Conservation (phyloP, 2,113 vertebrate genomes). For the Pipa parva region DNA sequence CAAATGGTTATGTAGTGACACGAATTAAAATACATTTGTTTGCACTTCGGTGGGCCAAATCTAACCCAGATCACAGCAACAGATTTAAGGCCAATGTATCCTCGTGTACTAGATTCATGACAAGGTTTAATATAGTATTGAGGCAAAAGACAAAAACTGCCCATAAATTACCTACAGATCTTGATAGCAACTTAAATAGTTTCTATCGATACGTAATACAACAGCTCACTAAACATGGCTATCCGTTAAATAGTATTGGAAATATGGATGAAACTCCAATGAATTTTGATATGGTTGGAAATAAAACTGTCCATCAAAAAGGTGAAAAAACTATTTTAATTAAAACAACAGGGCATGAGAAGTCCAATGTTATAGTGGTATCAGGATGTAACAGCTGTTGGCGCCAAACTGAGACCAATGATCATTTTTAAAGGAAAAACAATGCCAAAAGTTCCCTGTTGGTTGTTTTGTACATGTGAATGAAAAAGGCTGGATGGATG, state of each 20-base stretch:
- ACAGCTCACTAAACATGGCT: background rate
- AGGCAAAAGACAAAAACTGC: background rate
- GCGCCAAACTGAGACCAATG: conserved; percentile 16
- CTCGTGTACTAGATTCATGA: background rate
- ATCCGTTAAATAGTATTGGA: background rate
- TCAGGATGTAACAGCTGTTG: background rate
- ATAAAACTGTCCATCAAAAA: conserved; percentile 18
- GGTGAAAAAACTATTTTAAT: background rate
- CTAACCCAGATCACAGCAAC: background rate
- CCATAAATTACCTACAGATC: background rate
- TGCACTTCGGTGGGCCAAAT: background rate
- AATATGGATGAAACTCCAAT: conserved; percentile 1
- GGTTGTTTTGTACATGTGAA: background rate
- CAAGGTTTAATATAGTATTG: background rate
- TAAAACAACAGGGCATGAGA: conserved; percentile 1
- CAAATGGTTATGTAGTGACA: conserved; percentile 5
- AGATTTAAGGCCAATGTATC: background rate
- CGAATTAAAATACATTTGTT: conserved; percentile 5
- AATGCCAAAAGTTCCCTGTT: conserved; percentile 3
- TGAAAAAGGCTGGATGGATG: background rate
- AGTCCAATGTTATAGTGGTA: conserved; percentile 16
- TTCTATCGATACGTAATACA: conserved; percentile 1
- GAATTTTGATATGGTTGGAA: conserved; percentile 44
- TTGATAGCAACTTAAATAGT: background rate
- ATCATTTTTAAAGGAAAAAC: conserved; percentile 12